Evolutionary conservation across 2,797 vertebrate genomes (phyloP), one percentile per base, ranked within the genome.

Genomic region (Leptodactylus fallax): DNA sequence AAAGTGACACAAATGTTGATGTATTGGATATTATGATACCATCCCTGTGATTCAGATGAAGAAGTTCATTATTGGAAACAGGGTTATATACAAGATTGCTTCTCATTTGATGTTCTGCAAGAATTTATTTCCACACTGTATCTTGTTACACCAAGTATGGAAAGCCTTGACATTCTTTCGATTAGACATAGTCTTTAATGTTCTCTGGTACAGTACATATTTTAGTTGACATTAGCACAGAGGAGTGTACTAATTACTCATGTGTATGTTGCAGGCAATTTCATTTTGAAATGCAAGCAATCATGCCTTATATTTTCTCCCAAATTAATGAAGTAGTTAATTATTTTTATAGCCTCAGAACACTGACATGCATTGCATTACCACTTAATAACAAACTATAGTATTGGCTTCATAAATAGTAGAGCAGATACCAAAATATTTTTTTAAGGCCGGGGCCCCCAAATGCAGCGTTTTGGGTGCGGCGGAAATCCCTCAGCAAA

Each of bases 1-100:
- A 89, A 89, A 89, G 83, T 89, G 87, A 89, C 83, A 89, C 83
- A 89, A 81, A 89, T 89, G 83, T 85, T 89, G 87, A 89, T 89
- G 83, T 81, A 89, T 85, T 89, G 78, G 83, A 88, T 88, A 88
- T 76, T 85, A 85, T 85, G 78, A 86, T 82, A 85, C 78, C 83
- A 89, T 82, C 79, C 63, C 83, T 85, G 71, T 85, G 79, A 89
- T 85, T 89, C 83, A 77, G 56, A 76, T 67, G 79, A 89, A 85
- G 69, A 85, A 86, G 87, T 80, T 85, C 76, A 85, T 89, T 89
- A 89, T 82, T 71, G 80, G 79, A 82, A 85, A 77, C 49, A 89
- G 69, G 67, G 60, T 85, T 81, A 79, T 83, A 51, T 71, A 89
- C 51, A 80, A 86, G 71, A 86, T 81, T 89, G 78, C 27, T 89